These are phyloP conservation scores for Alcedo atthis DNA, from an alignment of 2,797 vertebrate genomes.

Conservation along the genomic window DNA sequence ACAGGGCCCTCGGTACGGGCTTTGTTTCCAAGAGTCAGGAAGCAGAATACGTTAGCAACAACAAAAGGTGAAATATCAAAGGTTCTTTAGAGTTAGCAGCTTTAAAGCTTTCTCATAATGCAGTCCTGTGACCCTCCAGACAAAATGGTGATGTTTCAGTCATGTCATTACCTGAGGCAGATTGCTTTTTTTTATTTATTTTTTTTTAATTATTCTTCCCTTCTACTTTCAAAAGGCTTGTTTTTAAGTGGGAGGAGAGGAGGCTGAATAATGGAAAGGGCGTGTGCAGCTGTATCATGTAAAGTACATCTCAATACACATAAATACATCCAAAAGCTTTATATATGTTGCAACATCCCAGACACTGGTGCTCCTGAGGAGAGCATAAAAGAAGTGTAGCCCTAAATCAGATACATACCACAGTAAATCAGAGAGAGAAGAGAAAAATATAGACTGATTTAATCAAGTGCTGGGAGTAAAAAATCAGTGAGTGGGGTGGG, in stretches of 20 bases:
- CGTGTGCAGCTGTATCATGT: conserved; percentile 24
- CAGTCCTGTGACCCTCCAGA: conserved; percentile 40
- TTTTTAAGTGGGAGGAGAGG: conserved; percentile 58
- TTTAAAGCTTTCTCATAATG: conserved; percentile 69
- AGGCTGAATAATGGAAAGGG: conserved; percentile 47
- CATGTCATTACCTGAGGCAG: conserved; percentile 59
- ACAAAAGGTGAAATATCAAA: conserved; percentile 66
- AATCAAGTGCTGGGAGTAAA: not conserved
- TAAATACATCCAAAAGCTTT: conserved; percentile 49
- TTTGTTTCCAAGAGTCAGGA: conserved; percentile 54
- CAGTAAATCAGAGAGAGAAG: conserved; percentile 24
- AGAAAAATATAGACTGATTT: not conserved
- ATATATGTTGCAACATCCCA: conserved; percentile 22
- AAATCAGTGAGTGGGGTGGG: not conserved
- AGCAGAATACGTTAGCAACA: conserved; percentile 24
- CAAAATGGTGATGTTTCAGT: conserved; percentile 72
- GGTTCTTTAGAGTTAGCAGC: conserved; percentile 47
- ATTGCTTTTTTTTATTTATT: conserved; percentile 38
- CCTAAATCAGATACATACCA: conserved; percentile 16
- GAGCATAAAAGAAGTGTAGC: not conserved
- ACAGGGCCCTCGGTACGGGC: not conserved
- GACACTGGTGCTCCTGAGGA: not conserved
- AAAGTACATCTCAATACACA: conserved; percentile 51
- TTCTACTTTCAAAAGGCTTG: conserved; percentile 60
- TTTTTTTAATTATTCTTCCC: conserved; percentile 57